Evolutionary conservation across 37 sponge, comb jelly and placozoan genomes (phyloP), one percentile per base, ranked within the genome.

Genomic region (Halichondria panicea): DNA sequence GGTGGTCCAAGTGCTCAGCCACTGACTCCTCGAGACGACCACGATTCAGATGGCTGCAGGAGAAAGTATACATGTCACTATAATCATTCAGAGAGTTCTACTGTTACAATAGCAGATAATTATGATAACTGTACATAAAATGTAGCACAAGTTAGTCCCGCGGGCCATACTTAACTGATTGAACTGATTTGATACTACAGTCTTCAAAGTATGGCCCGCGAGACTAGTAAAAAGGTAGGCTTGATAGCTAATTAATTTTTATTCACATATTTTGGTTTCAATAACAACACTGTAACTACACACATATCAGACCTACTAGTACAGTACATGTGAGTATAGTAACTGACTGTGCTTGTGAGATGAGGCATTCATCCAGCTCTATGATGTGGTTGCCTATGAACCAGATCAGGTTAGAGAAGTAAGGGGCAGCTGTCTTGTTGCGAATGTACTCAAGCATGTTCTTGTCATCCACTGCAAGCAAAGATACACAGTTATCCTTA

Each of bases 381-480:
- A 96, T 76, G 42, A 89, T 90, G 71, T 96, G 90, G 66, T 86
- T 89, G 6, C 97, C 97, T 75, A 97, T 97, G 68, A 93, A 94
- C 92, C 94, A 97, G 60, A 91, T 90, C 53, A 97, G 79, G 78
- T 93, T 97, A 27, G 94, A 90, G 87, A 97, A 97, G 64, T 93
- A 97, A 2, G 94, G 92, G n/a, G 84, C 87, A 46, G 97, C 97
- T 27, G 94, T 91, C 66, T 89, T 88, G 48, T 85, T 94, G 72
- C 92, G 77, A 50, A 97, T 93, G 67, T 81, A 97, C 72, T 82
- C 76, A 34, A 97, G 42, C 71, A 78, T 85, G n/a, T 81, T 60
- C 2, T 65, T 28, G 35, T 93, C 89, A 39, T 88, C 81, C 61
- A 97, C 97, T 88, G 72, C 22, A 43, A 22, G 39, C 11, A 40